These are phyloP conservation scores for Danio aesculapii DNA, from an alignment of 2,797 vertebrate species.

Conservation along the genomic window DNA sequence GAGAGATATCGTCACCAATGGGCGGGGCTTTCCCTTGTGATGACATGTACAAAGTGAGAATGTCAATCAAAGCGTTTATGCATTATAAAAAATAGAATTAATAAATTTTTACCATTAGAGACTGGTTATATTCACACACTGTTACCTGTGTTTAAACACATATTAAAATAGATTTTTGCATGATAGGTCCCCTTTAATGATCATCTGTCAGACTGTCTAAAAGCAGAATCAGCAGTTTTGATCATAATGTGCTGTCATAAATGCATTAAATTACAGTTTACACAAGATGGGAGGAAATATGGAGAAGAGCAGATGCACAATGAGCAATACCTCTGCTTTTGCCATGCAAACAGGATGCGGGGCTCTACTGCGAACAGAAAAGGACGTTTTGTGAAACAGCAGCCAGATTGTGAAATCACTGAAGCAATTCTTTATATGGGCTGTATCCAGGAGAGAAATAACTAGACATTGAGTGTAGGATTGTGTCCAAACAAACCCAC, in stretches of 20 bases:
- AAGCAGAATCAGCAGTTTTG: slow-evolving; percentile 1
- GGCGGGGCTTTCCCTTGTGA: no score
- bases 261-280: neutral
- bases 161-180: no score
- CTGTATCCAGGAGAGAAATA: slow-evolving; percentile 9
- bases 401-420: slow-evolving; percentile 29
- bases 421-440: slow-evolving; percentile 14
- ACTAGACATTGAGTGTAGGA: neutral
- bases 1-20: no score
- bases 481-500: slow-evolving; percentile 31
- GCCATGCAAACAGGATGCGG: neutral
- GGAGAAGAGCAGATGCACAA: neutral
- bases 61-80: no score
- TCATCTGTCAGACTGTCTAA: neutral
- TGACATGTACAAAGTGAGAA: no score
- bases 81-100: no score
- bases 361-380: slow-evolving; percentile 17
- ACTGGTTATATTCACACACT: no score
- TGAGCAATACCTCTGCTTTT: slow-evolving; percentile 7
- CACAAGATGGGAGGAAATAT: neutral
- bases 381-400: slow-evolving; percentile 34
- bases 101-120: no score
- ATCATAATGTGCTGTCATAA: slow-evolving; percentile 1
- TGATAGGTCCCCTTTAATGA: neutral
- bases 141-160: no score